phyloP scores from a whole-genome alignment of 2,113 vertebrate genomes.

The Poeciliopsis turrubarensis region DNA sequence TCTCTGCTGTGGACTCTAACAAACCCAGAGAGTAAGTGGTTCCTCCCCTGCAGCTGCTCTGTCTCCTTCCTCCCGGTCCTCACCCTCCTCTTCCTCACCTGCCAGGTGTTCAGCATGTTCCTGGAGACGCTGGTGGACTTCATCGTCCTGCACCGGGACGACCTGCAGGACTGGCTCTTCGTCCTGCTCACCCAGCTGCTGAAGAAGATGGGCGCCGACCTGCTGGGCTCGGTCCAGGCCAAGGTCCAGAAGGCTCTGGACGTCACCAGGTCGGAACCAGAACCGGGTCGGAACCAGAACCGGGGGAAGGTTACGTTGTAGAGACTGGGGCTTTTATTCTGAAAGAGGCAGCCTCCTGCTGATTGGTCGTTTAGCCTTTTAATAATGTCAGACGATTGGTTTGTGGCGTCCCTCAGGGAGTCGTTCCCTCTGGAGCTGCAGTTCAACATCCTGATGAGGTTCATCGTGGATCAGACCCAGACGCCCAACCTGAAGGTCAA shows the following conservation, averaged over 20 bases:
- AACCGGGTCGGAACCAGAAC: too few relatives aligned
- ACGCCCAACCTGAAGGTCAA: slow-evolving; percentile 99
- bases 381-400: too few relatives aligned
- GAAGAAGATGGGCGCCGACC: slow-evolving; percentile 98
- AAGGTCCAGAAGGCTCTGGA: slow-evolving; percentile 98
- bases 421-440: slow-evolving; percentile 98
- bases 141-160: slow-evolving; percentile 93
- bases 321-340: too few relatives aligned
- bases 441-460: slow-evolving; percentile 98
- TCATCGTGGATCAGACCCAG: slow-evolving; percentile 99
- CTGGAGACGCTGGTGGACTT: slow-evolving; percentile 98
- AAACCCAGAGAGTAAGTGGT: slow-evolving; percentile 99
- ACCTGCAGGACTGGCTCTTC: slow-evolving; percentile 98
- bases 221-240: slow-evolving; percentile 96
- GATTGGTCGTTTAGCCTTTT: too few relatives aligned
- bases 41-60: slow-evolving; percentile 8
- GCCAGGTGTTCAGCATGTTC: slow-evolving; percentile 87
- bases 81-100: background rate
- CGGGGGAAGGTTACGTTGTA: too few relatives aligned
- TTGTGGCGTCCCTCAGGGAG: slow-evolving; percentile 78
- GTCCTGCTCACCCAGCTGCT: slow-evolving; percentile 96
- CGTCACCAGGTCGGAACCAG: slow-evolving; percentile 86
- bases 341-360: too few relatives aligned
- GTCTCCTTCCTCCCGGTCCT: background rate
- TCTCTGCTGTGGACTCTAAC: slow-evolving; percentile 88